Base-by-base conservation (phyloP, 2,888 invertebrate genomes). In the Dione vanillae region DNA sequence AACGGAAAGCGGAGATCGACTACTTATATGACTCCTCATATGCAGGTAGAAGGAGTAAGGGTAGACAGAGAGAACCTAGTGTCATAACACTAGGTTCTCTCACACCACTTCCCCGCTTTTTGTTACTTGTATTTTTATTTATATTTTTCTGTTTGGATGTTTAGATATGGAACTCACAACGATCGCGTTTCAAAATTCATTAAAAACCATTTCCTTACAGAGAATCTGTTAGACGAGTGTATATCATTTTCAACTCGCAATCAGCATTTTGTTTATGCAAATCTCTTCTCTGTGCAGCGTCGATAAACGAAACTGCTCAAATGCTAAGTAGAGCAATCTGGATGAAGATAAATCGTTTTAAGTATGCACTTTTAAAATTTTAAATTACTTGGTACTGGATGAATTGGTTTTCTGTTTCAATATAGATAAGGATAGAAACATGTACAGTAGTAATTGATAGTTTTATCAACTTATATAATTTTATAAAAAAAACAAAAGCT, bases 231-330 rank as follows among this genome's bases (percentile, higher is more conserved):
- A 37, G 12, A 20, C n/a, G 14, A 37, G 11, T 61, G 59, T 41
- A 45, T 45, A 59, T 59, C 19, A 45, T 45, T 61, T 43, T 43
- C 19, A 12, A 19, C 37, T 14, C 14, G 40, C n/a, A n/a, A 51
- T 49, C 9, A 37, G 19, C 40, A 49, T 51, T 64, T 64, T 64
- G 49, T 51, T 40, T 64, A 64, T 64, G 64, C 64, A 64, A 64
- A 64, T 51, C 64, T 19, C 20, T 1, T 1, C 19, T 37, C 51
- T 64, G 64, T 40, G 49, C 49, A 37, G 11, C 20, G 49, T 64
- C 64, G 64, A 64, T 64, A 64, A 64, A 64, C 64, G 64, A 64
- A 64, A 47, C 64, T 49, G 47, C 49, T 49, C 64, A 49, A 64
- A 40, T 37, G 64, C 49, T 64, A 64, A 64, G 64, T 64, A 59